Evolutionary conservation across 2,888 invertebrate species (phyloP), one percentile per base, ranked within the genome.

Genomic region (Parapristionchus giblindavisi): DNA sequence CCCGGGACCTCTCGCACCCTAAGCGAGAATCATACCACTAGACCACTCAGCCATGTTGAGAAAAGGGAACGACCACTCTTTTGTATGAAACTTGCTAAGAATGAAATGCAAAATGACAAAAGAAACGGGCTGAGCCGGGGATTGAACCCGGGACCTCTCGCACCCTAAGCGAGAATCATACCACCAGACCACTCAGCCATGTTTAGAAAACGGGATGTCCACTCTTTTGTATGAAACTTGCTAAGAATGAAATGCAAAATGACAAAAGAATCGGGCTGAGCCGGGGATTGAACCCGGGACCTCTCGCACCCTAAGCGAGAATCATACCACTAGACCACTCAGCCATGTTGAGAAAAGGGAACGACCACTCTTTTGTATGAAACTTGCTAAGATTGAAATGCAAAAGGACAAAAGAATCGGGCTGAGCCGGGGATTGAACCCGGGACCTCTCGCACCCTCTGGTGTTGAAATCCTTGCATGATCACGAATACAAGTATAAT

Each of bases 401-500:
- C 29, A n/a, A 65, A 65, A 65, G 6, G 21, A 21, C 51, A 51
- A 71, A 60, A 71, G 56, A 32, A 32, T 11, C 5, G 80, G 80
- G 80, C 80, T 80, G 75, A 79, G 80, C 83, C 83, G 83, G 83
- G 84, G 83, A 83, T 87, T 81, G 86, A 87, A 82, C 86, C 83
- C 86, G 85, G 87, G 87, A 88, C 87, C 87, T 87, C 85, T 88
- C 87, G 87, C 87, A 88, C 87, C 87, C 87, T 87, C n/a, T n/a
- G n/a, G n/a, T n/a, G n/a, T n/a, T n/a, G n/a, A n/a, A n/a, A n/a
- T n/a, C n/a, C n/a, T n/a, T n/a, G n/a, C n/a, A n/a, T n/a, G n/a
- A n/a, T n/a, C n/a, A n/a, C n/a, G n/a, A n/a, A n/a, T n/a, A n/a
- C n/a, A n/a, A n/a, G n/a, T n/a, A n/a, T n/a, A n/a, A n/a, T n/a